Percentiles rank a stretch among this genome's conserved stretches.
These are phyloP conservation scores for Hecatera dysodea DNA, from an alignment of 2,888 invertebrate species.

Conservation along the genomic window DNA sequence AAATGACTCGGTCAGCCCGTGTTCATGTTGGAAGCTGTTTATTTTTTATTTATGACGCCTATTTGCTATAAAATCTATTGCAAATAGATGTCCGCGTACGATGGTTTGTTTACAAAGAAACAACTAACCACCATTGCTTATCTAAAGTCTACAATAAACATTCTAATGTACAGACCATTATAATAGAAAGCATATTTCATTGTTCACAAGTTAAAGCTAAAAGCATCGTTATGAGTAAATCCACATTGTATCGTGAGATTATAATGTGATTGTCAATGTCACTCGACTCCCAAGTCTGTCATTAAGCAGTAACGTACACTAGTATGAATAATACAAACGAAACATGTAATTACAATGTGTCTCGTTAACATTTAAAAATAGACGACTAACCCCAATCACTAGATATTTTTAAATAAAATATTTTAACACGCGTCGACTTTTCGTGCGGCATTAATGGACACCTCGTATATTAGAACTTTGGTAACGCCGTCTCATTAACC, in stretches of 20 bases:
- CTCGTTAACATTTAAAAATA: constrained; percentile 62
- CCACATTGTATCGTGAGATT: constrained; percentile 33
- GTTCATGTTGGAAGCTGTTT: constrained; percentile 16
- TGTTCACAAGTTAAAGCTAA: constrained; percentile 27
- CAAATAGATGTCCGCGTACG: neutral
- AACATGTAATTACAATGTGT: constrained; percentile 55
- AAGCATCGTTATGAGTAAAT: constrained; percentile 31
- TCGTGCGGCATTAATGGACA: constrained; percentile 22
- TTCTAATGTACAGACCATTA: constrained; percentile 6
- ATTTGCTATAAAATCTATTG: neutral
- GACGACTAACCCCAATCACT: constrained; percentile 64
- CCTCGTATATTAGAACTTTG: constrained; percentile 16
- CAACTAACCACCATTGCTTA: neutral
- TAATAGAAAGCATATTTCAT: constrained; percentile 11
- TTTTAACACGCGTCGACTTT: constrained; percentile 38
- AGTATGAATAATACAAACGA: constrained; percentile 45
- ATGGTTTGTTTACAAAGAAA: neutral
- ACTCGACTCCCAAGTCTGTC: constrained; percentile 25
- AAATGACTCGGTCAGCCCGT: constrained; percentile 67
- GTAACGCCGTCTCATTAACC: constrained; percentile 45
- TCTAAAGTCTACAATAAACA: neutral
- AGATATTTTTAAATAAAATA: constrained; percentile 55
- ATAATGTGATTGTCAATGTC: constrained; percentile 38
- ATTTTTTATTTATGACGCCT: constrained; percentile 14
- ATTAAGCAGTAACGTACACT: constrained; percentile 44